A percentile compares a stretch with the other conserved stretches of the same genome.
phyloP scores from a whole-genome alignment of 1,140 invertebrate genomes.

The Drosophila gunungcola region DNA sequence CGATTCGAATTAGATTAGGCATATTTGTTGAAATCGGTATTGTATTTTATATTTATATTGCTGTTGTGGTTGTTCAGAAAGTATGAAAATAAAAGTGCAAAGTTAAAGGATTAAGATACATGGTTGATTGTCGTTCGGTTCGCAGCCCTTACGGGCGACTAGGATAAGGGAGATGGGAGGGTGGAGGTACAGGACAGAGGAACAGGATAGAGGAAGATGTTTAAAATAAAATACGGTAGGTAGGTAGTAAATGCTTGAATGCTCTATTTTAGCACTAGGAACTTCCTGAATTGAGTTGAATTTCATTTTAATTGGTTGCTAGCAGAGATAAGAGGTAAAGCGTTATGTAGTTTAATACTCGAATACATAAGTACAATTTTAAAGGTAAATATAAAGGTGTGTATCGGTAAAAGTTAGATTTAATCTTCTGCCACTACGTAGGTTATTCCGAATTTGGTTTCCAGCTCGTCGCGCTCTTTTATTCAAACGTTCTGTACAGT shows the following conservation, averaged over 20 bases:
- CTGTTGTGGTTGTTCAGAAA: slow-evolving; percentile 54
- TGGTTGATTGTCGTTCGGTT: slow-evolving; percentile 2
- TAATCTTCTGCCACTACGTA: slow-evolving; percentile 2
- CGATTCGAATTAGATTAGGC: slow-evolving; percentile 2
- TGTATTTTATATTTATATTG: slow-evolving; percentile 41
- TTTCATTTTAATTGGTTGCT: slow-evolving; percentile 29
- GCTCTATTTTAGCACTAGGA: slow-evolving; percentile 39
- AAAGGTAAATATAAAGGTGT: slow-evolving; percentile 43
- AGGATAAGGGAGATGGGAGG: slow-evolving; percentile 2
- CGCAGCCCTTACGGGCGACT: neutral
- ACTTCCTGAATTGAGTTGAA: slow-evolving; percentile 36
- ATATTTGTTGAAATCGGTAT: slow-evolving; percentile 18
- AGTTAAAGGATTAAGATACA: slow-evolving; percentile 54
- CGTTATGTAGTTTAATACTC: slow-evolving; percentile 56
- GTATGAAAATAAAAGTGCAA: slow-evolving; percentile 77
- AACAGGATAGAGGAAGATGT: slow-evolving; percentile 45
- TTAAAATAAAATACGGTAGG: slow-evolving; percentile 43
- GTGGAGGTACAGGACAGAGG: slow-evolving; percentile 7
- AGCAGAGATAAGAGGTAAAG: slow-evolving; percentile 59
- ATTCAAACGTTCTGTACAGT: slow-evolving; percentile 2
- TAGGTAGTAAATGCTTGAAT: slow-evolving; percentile 36
- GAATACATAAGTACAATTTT: slow-evolving; percentile 24
- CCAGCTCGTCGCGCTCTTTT: slow-evolving; percentile 9
- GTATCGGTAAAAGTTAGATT: slow-evolving; percentile 32
- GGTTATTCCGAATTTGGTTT: slow-evolving; percentile 5